Evolutionary conservation across 1,140 invertebrate genomes (phyloP).

Genomic region (Neodiprion virginianus): DNA sequence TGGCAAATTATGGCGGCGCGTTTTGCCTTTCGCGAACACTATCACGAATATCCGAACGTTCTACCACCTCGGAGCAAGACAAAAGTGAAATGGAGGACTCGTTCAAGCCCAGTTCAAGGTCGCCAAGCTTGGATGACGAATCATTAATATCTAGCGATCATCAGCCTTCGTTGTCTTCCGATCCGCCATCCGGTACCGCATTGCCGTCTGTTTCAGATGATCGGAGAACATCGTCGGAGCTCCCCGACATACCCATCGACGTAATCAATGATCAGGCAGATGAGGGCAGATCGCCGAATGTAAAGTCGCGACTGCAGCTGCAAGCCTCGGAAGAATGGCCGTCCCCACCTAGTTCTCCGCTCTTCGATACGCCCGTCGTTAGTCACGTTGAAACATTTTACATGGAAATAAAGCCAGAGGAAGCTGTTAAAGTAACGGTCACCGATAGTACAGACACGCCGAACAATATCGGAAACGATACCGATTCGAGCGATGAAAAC

Average conservation of each 20-base stretch:
- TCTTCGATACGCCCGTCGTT: conserved; percentile 70
- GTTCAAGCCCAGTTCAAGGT: conserved; percentile 80
- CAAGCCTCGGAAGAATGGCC: conserved; percentile 79
- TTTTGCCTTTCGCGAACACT: conserved; percentile 78
- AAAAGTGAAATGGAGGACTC: conserved; percentile 83
- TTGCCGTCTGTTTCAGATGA: conserved; percentile 72
- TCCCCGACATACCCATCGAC: conserved; percentile 82
- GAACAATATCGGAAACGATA: conserved; percentile 44
- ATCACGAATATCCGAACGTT: conserved; percentile 85
- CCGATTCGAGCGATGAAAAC: conserved; percentile 65
- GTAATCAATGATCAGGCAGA: conserved; percentile 58
- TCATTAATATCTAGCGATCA: conserved; percentile 82
- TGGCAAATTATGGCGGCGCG: conserved; percentile 71
- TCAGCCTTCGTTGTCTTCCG: conserved; percentile 84
- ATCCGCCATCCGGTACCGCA: conserved; percentile 68
- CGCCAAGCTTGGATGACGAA: conserved; percentile 83
- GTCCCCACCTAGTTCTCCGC: conserved; percentile 75
- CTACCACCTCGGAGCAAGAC: conserved; percentile 84
- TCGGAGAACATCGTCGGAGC: conserved; percentile 79
- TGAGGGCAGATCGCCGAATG: conserved; percentile 59
- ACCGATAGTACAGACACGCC: conserved; percentile 62
- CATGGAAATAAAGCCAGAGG: conserved; percentile 76
- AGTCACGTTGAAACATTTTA: conserved; percentile 87
- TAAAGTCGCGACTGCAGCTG: conserved; percentile 50
- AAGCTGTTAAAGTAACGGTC: conserved; percentile 72